These are phyloP conservation scores for Peromyscus eremicus DNA, from an alignment of 2,797 vertebrate species.

Conservation along the genomic window DNA sequence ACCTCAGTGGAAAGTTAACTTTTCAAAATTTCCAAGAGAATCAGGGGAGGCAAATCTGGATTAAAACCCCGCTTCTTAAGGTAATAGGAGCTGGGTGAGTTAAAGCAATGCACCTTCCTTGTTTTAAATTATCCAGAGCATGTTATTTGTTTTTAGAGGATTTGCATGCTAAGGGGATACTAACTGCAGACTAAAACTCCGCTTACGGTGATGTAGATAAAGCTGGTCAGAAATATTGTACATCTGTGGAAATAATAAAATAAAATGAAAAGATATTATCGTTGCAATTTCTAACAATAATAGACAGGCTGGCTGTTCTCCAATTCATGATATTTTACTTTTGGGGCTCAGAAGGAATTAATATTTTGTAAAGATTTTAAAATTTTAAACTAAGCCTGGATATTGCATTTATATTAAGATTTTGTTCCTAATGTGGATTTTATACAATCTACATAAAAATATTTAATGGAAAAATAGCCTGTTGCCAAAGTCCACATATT, in stretches of 20 bases:
- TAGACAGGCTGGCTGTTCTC: slow-evolving; percentile 52
- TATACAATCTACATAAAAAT: slow-evolving; percentile 66
- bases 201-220: not conserved
- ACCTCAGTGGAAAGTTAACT: not conserved
- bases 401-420: slow-evolving; percentile 59
- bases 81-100: not conserved
- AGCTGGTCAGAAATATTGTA: not conserved
- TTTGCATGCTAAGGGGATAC: not conserved
- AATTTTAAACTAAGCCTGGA: slow-evolving; percentile 72
- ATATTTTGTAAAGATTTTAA: slow-evolving; percentile 78
- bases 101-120: not conserved
- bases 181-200: slow-evolving; percentile 45
- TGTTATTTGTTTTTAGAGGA: slow-evolving; percentile 31
- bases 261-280: slow-evolving; percentile 62
- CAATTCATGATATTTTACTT: slow-evolving; percentile 71
- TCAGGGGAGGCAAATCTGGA: not conserved
- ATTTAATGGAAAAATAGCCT: slow-evolving; percentile 55
- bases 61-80: not conserved
- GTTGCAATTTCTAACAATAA: slow-evolving; percentile 68
- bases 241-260: slow-evolving; percentile 63
- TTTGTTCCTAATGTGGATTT: slow-evolving; percentile 55
- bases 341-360: slow-evolving; percentile 64
- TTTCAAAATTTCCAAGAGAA: not conserved
- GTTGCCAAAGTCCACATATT: slow-evolving; percentile 74
- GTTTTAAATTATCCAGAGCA: slow-evolving; percentile 6